Evolutionary conservation across 2,113 vertebrate genomes (phyloP), one percentile per base, ranked within the genome.

Genomic region (Anser cygnoides): DNA sequence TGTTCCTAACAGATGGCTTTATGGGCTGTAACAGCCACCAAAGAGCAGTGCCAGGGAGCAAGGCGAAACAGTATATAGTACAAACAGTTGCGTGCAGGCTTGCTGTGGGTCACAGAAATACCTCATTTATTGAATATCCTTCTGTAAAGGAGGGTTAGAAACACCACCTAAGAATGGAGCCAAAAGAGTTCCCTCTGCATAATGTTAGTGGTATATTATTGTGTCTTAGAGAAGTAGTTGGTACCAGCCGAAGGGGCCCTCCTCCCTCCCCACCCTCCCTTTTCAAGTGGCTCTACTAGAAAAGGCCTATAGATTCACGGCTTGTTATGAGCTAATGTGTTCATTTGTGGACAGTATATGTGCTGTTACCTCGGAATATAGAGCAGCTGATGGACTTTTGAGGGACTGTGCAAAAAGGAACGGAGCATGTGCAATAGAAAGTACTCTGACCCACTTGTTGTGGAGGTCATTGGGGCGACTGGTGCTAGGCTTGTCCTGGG

Each of bases 1-100:
- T 66, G 59, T 96, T 96, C 89, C 62, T 89, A 96, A 84, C 96
- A 96, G 96, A 95, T 97, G 96, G 95, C 86, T 94, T 94, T 96
- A 96, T 78, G 93, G 90, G 80, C 86, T 95, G 89, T 96, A 96
- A 91, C 84, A 91, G 62, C 50, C 84, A 94, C 93, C 73, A 66
- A 96, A 95, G 95, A 96, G 70, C 86, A 93, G 86, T 87, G 80
- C 89, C 55, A 92, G 92, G 86, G 89, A 96, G 87, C 55, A 87
- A 93, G 93, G 94, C 73, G 86, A 89, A 96, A 92, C 80, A 82
- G 74, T 95, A 93, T 96, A 92, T 96, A 97, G 89, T 29, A 23
- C 44, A 95, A 95, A 89, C 84, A 87, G 85, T 95, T 89, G 82
- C 82, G 82, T 95, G 76, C n/a, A 41, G 91, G 81, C 84, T 95